Percentiles rank a stretch among this genome's conserved stretches.
These are phyloP conservation scores for Donacobius atricapilla DNA, from an alignment of 2,113 vertebrate species.

Conservation along the genomic window DNA sequence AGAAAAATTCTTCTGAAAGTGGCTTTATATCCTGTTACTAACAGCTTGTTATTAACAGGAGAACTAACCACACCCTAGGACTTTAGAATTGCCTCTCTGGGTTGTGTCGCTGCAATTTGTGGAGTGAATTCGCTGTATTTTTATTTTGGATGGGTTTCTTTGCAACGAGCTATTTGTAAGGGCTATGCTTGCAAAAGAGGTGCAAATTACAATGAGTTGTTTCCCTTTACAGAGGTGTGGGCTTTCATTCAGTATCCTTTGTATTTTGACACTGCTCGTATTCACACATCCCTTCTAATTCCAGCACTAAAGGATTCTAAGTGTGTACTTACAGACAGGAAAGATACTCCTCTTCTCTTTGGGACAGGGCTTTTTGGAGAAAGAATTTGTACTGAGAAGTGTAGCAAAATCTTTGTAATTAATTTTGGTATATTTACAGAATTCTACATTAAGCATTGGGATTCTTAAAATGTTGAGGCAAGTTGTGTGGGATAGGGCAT, in stretches of 20 bases:
- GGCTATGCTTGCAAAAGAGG: slow-evolving; percentile 80
- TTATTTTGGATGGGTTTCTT: not conserved
- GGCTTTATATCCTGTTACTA: not conserved
- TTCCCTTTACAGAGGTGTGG: slow-evolving; percentile 67
- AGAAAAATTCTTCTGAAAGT: not conserved
- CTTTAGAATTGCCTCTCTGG: not conserved
- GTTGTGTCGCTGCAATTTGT: not conserved
- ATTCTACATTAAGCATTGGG: not conserved
- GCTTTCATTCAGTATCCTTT: slow-evolving; percentile 70
- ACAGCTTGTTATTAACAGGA: not conserved
- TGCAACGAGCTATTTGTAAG: slow-evolving; percentile 50
- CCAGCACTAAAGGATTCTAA: slow-evolving; percentile 72
- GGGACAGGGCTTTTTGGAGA: not conserved
- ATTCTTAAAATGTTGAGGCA: not conserved
- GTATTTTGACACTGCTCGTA: slow-evolving; percentile 76
- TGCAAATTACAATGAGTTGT: slow-evolving; percentile 78
- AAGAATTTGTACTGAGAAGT: not conserved
- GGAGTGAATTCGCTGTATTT: not conserved
- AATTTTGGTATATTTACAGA: not conserved
- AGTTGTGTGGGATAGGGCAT: not conserved
- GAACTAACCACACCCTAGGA: not conserved
- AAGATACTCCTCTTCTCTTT: not conserved
- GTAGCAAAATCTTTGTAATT: not conserved
- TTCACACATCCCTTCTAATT: slow-evolving; percentile 85
- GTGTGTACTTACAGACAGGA: not conserved